These are phyloP conservation scores for Apamea crenata DNA, from an alignment of 2,888 invertebrate species.

Conservation along the genomic window DNA sequence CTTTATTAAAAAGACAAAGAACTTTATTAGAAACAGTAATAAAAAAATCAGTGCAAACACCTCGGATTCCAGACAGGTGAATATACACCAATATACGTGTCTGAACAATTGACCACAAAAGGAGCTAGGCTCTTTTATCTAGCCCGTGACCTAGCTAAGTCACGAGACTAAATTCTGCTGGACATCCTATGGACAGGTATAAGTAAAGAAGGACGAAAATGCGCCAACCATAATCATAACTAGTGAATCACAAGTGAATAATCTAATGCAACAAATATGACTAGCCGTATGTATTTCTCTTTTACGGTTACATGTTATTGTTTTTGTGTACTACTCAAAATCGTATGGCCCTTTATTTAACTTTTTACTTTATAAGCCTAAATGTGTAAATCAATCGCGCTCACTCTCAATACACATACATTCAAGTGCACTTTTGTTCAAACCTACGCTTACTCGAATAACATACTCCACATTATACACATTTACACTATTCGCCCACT, in stretches of 20 bases:
- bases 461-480: too few relatives aligned
- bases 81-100: background rate
- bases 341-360: too few relatives aligned
- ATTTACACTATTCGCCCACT: too few relatives aligned
- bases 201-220: background rate
- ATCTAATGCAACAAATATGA: background rate
- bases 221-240: background rate
- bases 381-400: too few relatives aligned
- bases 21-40: too few relatives aligned
- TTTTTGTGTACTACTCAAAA: background rate
- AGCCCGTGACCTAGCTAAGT: background rate
- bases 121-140: background rate
- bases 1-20: too few relatives aligned
- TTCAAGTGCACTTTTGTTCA: too few relatives aligned
- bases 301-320: background rate
- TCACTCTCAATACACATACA: too few relatives aligned
- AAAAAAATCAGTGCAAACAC: too few relatives aligned
- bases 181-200: background rate
- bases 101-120: background rate
- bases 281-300: background rate
- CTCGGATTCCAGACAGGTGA: too few relatives aligned
- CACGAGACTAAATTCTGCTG: background rate
- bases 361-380: too few relatives aligned
- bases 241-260: background rate
- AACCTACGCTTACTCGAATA: too few relatives aligned